Percentiles rank a stretch among this genome's conserved stretches.
Conservation (phyloP, 35 echinoderm and acorn worm genomes). For the Chiridota heheva region DNA sequence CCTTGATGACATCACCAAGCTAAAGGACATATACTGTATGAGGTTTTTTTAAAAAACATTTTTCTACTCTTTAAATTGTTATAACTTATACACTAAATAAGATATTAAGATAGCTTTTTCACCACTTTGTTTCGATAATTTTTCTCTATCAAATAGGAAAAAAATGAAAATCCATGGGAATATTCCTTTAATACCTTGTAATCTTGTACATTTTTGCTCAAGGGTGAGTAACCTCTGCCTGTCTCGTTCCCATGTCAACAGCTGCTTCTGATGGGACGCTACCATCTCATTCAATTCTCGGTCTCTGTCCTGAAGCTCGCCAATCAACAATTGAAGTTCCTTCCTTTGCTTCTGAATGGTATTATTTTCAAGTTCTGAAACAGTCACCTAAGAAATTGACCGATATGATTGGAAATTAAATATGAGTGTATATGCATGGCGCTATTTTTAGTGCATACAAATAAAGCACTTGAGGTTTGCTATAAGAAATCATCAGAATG, state of each 20-base stretch:
- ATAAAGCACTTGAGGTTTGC: neutral
- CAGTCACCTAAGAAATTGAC: slow-evolving; percentile 10
- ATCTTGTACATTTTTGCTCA: slow-evolving; percentile 75
- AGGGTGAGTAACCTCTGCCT: slow-evolving; percentile 81
- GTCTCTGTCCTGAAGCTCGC: slow-evolving; percentile 92
- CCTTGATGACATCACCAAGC: neutral
- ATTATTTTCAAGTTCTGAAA: slow-evolving; percentile 79
- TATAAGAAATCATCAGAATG: neutral
- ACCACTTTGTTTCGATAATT: neutral
- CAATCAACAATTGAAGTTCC: slow-evolving; percentile 86
- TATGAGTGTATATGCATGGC: neutral
- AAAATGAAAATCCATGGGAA: too few relatives aligned
- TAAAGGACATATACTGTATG: neutral
- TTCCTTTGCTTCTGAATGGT: slow-evolving; percentile 96
- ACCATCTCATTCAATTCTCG: slow-evolving; percentile 99
- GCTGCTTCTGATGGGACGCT: slow-evolving; percentile 91
- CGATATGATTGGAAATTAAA: neutral
- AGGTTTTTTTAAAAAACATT: neutral
- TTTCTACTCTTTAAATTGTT: neutral
- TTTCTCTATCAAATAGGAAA: too few relatives aligned
- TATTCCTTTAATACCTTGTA: slow-evolving; percentile 57
- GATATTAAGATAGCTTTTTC: neutral
- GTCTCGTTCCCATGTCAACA: slow-evolving; percentile 96
- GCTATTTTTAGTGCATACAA: neutral
- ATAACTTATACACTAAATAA: neutral